phyloP scores from a whole-genome alignment of 1,140 invertebrate genomes.

The Mercenaria mercenaria region DNA sequence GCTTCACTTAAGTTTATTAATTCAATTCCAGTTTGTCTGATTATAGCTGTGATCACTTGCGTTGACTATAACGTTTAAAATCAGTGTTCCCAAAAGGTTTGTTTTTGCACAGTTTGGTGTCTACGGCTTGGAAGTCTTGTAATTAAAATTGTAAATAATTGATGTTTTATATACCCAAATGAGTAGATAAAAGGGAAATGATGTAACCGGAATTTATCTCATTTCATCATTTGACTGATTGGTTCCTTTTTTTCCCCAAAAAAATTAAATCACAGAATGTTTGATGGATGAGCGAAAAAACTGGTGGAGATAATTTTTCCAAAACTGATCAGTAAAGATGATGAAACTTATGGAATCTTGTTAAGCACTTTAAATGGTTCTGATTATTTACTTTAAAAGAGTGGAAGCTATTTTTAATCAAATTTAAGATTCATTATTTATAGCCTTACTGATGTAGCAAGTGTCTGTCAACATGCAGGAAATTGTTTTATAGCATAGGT shows the following conservation, averaged over 20 bases:
- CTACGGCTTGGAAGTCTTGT: not conserved
- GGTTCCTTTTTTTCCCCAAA: not conserved
- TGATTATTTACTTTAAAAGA: no score
- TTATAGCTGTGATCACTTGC: not conserved
- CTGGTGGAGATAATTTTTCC: not conserved
- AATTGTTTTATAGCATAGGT: no score
- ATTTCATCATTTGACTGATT: constrained; percentile 23
- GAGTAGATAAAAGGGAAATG: constrained; percentile 4
- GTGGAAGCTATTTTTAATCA: no score
- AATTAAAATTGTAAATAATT: constrained; percentile 21
- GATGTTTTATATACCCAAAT: constrained; percentile 11
- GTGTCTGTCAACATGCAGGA: no score
- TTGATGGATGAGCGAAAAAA: not conserved
- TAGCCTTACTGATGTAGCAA: no score
- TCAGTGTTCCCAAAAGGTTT: not conserved
- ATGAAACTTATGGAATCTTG: no score
- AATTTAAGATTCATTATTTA: no score
- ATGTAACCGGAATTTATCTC: not conserved
- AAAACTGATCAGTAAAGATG: no score
- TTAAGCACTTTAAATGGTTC: no score
- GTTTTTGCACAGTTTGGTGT: not conserved
- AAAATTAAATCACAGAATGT: not conserved
- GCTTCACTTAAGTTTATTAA: not conserved
- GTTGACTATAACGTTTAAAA: not conserved
- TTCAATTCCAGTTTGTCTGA: not conserved